These are phyloP conservation scores for Volucella inflata DNA, from an alignment of 2,888 invertebrate species.

Conservation along the genomic window DNA sequence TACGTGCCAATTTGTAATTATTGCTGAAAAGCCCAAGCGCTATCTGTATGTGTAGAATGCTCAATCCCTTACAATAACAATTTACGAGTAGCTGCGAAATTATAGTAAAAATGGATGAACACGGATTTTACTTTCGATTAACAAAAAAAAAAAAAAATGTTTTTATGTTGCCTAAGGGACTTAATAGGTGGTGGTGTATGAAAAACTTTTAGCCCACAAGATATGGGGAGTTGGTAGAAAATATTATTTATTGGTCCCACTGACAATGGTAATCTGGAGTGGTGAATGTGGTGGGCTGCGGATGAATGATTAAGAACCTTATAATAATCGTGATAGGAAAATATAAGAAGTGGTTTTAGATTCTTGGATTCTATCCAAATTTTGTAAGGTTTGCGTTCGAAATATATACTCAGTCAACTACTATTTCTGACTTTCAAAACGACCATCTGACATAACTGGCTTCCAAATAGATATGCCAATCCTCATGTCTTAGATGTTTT, in stretches of 20 bases:
- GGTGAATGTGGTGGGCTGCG: not conserved
- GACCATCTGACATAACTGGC: no score
- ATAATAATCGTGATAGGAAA: constrained; percentile 11
- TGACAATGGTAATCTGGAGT: constrained; percentile 33
- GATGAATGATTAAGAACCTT: not conserved
- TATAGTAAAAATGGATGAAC: constrained; percentile 28
- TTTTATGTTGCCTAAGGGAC: constrained; percentile 37
- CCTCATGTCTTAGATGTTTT: constrained; percentile 20
- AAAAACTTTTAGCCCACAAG: constrained; percentile 38
- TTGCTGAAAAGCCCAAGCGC: constrained; percentile 43
- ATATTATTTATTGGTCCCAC: constrained; percentile 45
- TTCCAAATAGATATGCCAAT: not conserved
- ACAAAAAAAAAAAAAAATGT: constrained; percentile 22
- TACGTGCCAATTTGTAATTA: constrained; percentile 72
- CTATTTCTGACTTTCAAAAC: no score
- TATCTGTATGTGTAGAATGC: constrained; percentile 8
- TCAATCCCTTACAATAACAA: constrained; percentile 36
- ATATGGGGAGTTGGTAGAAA: constrained; percentile 24
- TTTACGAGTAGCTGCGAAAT: constrained; percentile 41
- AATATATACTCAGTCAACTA: not conserved
- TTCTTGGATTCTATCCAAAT: constrained; percentile 9
- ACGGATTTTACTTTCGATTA: constrained; percentile 41
- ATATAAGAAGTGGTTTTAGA: not conserved
- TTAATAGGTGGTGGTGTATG: constrained; percentile 22
- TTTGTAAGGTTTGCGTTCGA: not conserved